Percentiles rank a stretch among this genome's conserved stretches.
Conservation (phyloP, 2,888 invertebrate genomes). For the Oligia latruncula region DNA sequence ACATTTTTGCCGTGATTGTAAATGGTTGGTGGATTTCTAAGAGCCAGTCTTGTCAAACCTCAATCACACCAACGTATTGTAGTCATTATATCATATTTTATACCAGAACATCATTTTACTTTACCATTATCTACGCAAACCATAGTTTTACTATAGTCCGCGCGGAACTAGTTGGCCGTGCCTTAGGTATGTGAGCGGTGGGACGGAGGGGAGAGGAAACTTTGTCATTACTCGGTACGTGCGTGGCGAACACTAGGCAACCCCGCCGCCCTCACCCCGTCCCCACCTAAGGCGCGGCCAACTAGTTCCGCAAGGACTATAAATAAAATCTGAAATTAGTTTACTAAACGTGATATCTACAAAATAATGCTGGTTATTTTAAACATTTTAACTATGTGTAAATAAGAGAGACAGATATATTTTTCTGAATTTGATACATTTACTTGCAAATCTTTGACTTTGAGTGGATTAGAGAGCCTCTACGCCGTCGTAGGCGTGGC, state of each 20-base stretch:
- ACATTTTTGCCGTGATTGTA: background rate
- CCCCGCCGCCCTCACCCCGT: too few relatives aligned
- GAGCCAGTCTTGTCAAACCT: background rate
- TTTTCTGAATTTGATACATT: background rate
- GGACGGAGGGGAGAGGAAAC: too few relatives aligned
- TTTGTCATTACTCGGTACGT: too few relatives aligned
- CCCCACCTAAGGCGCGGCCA: too few relatives aligned
- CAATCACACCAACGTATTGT: background rate
- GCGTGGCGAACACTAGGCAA: too few relatives aligned
- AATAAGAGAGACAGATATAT: background rate
- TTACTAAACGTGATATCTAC: background rate
- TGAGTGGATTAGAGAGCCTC: background rate
- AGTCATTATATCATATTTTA: background rate
- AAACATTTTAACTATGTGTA: background rate
- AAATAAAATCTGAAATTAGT: background rate
- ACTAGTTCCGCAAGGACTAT: too few relatives aligned
- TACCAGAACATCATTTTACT: too few relatives aligned
- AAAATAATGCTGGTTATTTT: background rate
- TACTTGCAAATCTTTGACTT: background rate
- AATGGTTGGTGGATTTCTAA: background rate
- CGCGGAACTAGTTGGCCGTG: too few relatives aligned
- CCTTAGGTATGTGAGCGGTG: too few relatives aligned
- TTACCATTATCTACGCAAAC: too few relatives aligned
- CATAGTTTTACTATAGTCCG: background rate
- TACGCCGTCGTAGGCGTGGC: constrained; percentile 7